Percentiles rank a stretch among this genome's conserved stretches.
Evolutionary conservation across 2,888 invertebrate genomes (phyloP).

Genomic region (Euzophera pinguis): DNA sequence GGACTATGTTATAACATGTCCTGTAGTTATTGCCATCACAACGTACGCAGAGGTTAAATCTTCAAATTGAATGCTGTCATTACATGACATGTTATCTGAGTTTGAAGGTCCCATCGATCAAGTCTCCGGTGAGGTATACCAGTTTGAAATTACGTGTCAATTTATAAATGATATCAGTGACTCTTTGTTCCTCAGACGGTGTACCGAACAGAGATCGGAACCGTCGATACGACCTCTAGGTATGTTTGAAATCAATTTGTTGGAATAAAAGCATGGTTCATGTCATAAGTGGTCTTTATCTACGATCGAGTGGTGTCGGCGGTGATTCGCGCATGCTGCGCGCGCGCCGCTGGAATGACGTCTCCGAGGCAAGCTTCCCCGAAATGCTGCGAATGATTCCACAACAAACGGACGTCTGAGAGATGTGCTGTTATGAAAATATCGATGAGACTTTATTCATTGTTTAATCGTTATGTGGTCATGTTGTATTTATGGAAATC

Average conservation of each 20-base stretch:
- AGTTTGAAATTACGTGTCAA: slow-evolving; percentile 52
- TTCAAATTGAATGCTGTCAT: slow-evolving; percentile 18
- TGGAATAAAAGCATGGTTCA: slow-evolving; percentile 68
- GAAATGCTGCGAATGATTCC: slow-evolving; percentile 51
- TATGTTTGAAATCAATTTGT: slow-evolving; percentile 71
- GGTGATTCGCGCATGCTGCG: slow-evolving; percentile 63
- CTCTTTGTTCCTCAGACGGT: slow-evolving; percentile 33
- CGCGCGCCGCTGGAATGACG: slow-evolving; percentile 45
- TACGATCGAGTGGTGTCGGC: slow-evolving; percentile 65
- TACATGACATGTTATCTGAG: slow-evolving; percentile 21
- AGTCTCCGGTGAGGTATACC: slow-evolving; percentile 37
- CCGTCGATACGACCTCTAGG: slow-evolving; percentile 37
- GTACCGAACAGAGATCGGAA: slow-evolving; percentile 39
- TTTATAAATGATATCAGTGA: slow-evolving; percentile 51
- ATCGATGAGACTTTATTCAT: slow-evolving; percentile 5
- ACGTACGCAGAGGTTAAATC: slow-evolving; percentile 3
- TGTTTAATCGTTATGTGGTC: background rate
- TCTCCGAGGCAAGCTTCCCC: slow-evolving; percentile 52
- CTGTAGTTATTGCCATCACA: background rate
- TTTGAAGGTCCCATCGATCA: slow-evolving; percentile 44
- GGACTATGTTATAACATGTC: background rate
- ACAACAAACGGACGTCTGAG: slow-evolving; percentile 33
- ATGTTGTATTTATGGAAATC: background rate
- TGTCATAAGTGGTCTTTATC: slow-evolving; percentile 72
- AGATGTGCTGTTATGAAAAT: slow-evolving; percentile 28